Evolutionary conservation across 2,797 vertebrate species (phyloP).

Genomic region (Sebastes hubbsi): DNA sequence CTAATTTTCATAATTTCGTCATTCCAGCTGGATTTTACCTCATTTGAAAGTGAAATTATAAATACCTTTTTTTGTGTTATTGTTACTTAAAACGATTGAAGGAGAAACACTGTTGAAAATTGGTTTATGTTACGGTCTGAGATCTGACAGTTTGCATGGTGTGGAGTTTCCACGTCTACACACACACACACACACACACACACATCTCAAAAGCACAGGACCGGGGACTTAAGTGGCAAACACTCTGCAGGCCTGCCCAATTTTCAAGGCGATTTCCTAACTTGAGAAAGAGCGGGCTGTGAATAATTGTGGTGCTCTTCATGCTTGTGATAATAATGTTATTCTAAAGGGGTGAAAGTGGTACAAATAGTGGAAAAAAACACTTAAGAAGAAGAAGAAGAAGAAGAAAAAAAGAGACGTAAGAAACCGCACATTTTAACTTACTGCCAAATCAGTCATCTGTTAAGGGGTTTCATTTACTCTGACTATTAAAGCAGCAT

Average conservation of each 20-base stretch:
- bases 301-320: constrained; percentile 83
- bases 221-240: constrained; percentile 74
- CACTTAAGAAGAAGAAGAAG: constrained; percentile 57
- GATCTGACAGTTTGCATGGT: constrained; percentile 72
- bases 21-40: constrained; percentile 29
- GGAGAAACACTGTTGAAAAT: constrained; percentile 76
- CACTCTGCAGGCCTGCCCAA: constrained; percentile 84
- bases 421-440: constrained; percentile 67
- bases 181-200: constrained; percentile 49
- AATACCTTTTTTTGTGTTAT: constrained; percentile 68
- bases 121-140: constrained; percentile 83
- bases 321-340: constrained; percentile 85
- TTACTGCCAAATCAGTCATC: constrained; percentile 71
- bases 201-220: constrained; percentile 65
- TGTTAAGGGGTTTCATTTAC: constrained; percentile 64
- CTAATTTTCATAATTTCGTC: constrained; percentile 18
- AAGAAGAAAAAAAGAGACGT: constrained; percentile 27
- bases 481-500: constrained; percentile 56
- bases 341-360: constrained; percentile 81
- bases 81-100: constrained; percentile 76
- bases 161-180: constrained; percentile 64
- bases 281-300: constrained; percentile 79
- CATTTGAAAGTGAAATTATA: constrained; percentile 54
- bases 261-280: constrained; percentile 87
- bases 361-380: constrained; percentile 75